Base-by-base conservation (phyloP, 1,140 invertebrate species). In the Hydropsyche tenuis region DNA sequence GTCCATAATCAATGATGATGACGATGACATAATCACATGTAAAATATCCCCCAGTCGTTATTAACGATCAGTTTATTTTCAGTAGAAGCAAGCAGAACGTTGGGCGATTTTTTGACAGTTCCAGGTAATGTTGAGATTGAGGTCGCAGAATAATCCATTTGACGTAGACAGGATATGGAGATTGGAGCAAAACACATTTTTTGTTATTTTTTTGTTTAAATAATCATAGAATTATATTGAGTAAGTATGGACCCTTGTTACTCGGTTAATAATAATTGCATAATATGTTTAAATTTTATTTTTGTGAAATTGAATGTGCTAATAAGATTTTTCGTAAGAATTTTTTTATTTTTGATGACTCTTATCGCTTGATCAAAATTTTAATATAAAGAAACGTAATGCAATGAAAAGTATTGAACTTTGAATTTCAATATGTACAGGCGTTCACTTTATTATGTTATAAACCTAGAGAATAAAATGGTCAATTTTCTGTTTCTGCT, bases 101-200 rank as follows among this genome's bases (percentile, higher is more conserved):
- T 51, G 65, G 7, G 45, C n/a, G 30, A 56, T 70, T 68, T 46
- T 27, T 27, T 12, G 20, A 43, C 16, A n/a, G 48, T 30, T 45
- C 20, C 68, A 45, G 43, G 48, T 42, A 42, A 56, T 22, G 68
- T 48, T 42, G 51, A 9, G 48, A 51, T 56, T 42, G 66, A 12
- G 3, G 66, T 51, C 53, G 68, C 16, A 37, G 51, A 48, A 23
- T 23, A 70, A 70, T 70, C 68, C 68, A 70, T 56, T 18, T 5
- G 68, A 53, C 48, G 51, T 43, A 46, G 51, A 46, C 68, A 70
- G 68, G 68, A 70, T 70, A 70, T 70, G 68, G 56, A 70, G 68
- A 70, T 30, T 46, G 68, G 68, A 70, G 68, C 68, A 70, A 70
- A 70, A 70, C 42, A 70, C 30, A 70, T 56, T 18, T 70, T 70